These are phyloP conservation scores for Stomatorhinus walkeri DNA, from an alignment of 2,797 vertebrate genomes.

Conservation along the genomic window DNA sequence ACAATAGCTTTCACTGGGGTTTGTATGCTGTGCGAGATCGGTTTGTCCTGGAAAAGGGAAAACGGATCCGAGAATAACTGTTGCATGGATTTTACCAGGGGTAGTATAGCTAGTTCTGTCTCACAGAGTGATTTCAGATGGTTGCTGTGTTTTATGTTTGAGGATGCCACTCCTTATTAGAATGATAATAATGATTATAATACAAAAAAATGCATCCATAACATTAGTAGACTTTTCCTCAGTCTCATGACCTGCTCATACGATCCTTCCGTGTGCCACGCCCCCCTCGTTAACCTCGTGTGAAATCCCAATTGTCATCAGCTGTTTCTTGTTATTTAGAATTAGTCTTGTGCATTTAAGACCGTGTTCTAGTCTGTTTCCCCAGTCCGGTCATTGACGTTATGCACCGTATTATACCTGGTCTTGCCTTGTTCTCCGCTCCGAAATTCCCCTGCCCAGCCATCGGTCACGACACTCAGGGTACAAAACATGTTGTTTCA, in stretches of 20 bases:
- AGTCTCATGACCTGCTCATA: background rate
- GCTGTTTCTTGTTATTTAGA: too few relatives aligned
- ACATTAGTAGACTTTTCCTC: background rate
- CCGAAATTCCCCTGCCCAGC: too few relatives aligned
- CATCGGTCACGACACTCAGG: too few relatives aligned
- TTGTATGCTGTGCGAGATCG: background rate
- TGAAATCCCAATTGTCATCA: background rate
- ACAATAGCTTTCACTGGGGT: background rate
- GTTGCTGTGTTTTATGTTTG: background rate
- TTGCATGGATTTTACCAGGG: background rate
- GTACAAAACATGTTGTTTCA: background rate
- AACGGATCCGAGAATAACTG: background rate
- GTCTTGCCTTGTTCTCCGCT: too few relatives aligned
- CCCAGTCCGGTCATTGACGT: too few relatives aligned
- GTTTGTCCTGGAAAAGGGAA: background rate
- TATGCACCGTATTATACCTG: too few relatives aligned
- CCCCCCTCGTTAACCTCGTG: background rate
- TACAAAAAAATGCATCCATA: background rate
- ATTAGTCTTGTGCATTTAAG: too few relatives aligned
- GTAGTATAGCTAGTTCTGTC: background rate
- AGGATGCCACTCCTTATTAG: background rate
- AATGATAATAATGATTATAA: background rate
- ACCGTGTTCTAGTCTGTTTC: too few relatives aligned
- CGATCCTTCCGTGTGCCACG: background rate
- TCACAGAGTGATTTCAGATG: background rate